Base-by-base conservation (phyloP, 2,888 invertebrate genomes). In the Macrostomum cliftonense region DNA sequence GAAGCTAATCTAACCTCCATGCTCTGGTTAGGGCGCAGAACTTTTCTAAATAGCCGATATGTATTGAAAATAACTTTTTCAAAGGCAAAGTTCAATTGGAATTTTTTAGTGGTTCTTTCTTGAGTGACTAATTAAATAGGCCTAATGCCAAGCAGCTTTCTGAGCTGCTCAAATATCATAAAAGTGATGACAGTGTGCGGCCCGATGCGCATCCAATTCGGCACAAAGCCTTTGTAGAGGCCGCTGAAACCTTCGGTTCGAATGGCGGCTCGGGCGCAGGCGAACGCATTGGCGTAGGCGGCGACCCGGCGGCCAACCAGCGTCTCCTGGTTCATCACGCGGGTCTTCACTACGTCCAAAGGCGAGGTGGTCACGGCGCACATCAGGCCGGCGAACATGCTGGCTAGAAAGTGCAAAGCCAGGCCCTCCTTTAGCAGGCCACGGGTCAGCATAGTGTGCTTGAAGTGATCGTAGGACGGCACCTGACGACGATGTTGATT, bases 291-390 rank as follows among this genome's bases (percentile, higher is more conserved):
- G 21, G 36, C 11, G 13, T 48, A 48, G 28, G 28, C 28, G 28
- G 20, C 39, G 1, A 14, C 37, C n/a, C 20, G n/a, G 17, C 20
- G 45, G 7, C 39, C 45, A 2, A 38, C 37, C n/a, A n/a, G n/a
- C 13, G 44, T 44, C 21, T 53, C 44, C 50, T 63, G 63, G 53
- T 61, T 62, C 63, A 63, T 63, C 37, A 63, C 54, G 39, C 63
- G 51, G 16, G 63, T 62, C 54, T 63, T 63, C 50, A 63, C 56
- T 20, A 63, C 62, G 50, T 63, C 63, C 5, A 63, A 60, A 4
- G 63, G 63, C 17, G 62, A 63, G 1, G 63, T 63, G 9, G 63
- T 61, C 12, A 57, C 20, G 1, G 63, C 63, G 5, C 61, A 56
- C 53, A 59, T 57, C 45, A 63, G 58, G 2, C 63, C 63, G 7